These are phyloP conservation scores for Stenotaenia linearis DNA, from an alignment of 2,888 invertebrate species.

Conservation along the genomic window DNA sequence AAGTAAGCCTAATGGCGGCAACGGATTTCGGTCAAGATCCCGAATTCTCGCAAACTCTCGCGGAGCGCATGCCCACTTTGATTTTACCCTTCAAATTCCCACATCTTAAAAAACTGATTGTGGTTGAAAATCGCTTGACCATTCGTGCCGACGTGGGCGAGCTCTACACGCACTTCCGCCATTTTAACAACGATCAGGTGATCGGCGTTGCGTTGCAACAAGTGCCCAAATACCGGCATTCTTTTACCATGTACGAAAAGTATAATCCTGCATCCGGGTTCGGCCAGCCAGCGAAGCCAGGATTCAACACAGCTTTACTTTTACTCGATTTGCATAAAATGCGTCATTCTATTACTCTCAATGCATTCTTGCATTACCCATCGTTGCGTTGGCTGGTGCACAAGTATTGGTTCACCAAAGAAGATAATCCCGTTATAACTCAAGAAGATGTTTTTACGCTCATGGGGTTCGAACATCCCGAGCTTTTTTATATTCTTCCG, in stretches of 20 bases:
- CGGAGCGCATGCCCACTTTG: conserved; percentile 36
- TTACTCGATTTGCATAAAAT: conserved; percentile 63
- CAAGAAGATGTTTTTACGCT: conserved; percentile 77
- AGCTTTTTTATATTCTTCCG: conserved; percentile 64
- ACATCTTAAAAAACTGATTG: conserved; percentile 34
- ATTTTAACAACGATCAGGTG: conserved; percentile 58
- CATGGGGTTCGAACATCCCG: conserved; percentile 62
- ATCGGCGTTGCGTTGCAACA: conserved; percentile 68
- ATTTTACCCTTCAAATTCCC: conserved; percentile 36
- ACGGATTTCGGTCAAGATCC: conserved; percentile 31
- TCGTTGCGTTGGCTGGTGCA: conserved; percentile 43
- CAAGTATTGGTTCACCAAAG: conserved; percentile 47
- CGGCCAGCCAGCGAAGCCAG: conserved; percentile 59
- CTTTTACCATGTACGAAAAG: conserved; percentile 60
- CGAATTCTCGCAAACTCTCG: conserved; percentile 33
- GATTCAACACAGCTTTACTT: conserved; percentile 74
- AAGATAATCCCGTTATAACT: conserved; percentile 61
- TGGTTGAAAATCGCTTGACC: conserved; percentile 30
- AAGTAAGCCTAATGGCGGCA: conserved; percentile 14
- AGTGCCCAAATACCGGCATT: conserved; percentile 72
- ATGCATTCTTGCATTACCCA: conserved; percentile 49
- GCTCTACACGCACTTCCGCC: conserved; percentile 62
- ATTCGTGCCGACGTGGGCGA: conserved; percentile 60
- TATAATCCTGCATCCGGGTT: conserved; percentile 59
- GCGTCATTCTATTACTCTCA: conserved; percentile 58